Conservation (phyloP, 2,888 invertebrate species). For the Caenorhabditis sp. region DNA sequence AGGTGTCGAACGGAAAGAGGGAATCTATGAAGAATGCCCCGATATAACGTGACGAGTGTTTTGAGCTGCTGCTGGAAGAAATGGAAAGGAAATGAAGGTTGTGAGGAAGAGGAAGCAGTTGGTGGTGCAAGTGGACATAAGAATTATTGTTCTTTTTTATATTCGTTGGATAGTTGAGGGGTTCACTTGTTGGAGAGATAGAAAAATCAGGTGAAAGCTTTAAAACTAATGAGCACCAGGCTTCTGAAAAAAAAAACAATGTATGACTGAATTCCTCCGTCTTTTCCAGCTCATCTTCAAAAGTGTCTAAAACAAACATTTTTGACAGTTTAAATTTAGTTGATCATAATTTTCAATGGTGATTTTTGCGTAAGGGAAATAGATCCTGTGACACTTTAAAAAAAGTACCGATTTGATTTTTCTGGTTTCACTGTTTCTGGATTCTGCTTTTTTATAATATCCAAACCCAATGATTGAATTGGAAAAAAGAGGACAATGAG, state of each 20-base stretch:
- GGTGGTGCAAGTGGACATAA: constrained; percentile 31
- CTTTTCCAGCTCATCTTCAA: no score
- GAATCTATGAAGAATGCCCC: constrained; percentile 11
- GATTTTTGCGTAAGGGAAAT: no score
- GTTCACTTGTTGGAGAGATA: not conserved
- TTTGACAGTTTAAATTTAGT: no score
- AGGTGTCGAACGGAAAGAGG: constrained; percentile 12
- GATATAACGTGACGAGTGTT: constrained; percentile 33
- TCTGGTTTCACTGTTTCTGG: constrained; percentile 20
- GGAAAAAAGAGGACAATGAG: constrained; percentile 23
- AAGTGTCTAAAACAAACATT: no score
- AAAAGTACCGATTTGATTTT: not conserved
- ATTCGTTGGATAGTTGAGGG: not conserved
- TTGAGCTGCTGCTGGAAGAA: constrained; percentile 6
- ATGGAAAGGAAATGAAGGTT: constrained; percentile 28
- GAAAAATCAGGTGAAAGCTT: not conserved
- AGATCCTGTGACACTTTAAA: no score
- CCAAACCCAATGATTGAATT: constrained; percentile 3
- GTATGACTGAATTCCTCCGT: no score
- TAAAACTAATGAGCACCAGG: not conserved
- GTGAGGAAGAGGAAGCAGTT: constrained; percentile 27
- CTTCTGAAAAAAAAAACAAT: no score
- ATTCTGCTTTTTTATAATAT: constrained; percentile 2
- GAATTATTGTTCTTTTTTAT: constrained; percentile 16
- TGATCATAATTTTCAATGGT: no score